Evolutionary conservation across 2,113 vertebrate genomes (phyloP).

Genomic region (Cebus imitator): DNA sequence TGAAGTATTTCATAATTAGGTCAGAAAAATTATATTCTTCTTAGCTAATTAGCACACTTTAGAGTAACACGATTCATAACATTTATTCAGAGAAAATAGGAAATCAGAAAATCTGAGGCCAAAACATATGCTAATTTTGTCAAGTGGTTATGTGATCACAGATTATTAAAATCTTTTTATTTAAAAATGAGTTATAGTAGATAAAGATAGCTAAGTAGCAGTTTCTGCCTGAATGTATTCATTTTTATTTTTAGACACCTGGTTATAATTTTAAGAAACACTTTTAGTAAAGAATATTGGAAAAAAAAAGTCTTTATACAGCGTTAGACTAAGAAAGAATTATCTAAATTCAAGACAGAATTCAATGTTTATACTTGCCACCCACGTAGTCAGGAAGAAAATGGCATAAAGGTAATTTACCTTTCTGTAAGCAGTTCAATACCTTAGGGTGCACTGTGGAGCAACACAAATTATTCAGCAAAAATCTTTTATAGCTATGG

Average conservation of each 20-base stretch:
- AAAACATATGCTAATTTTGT: not conserved
- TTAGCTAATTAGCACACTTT: not conserved
- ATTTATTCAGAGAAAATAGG: not conserved
- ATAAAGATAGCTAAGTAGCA: not conserved
- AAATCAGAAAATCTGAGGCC: not conserved
- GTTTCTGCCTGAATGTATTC: not conserved
- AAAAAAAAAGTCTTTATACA: not conserved
- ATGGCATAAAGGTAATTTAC: slow-evolving; percentile 38
- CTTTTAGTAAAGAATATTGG: not conserved
- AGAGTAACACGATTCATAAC: not conserved
- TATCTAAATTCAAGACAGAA: slow-evolving; percentile 8
- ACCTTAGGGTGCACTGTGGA: not conserved
- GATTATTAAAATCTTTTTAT: not conserved
- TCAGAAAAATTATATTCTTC: not conserved
- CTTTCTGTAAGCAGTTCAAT: slow-evolving; percentile 16
- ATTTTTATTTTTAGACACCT: slow-evolving; percentile 1
- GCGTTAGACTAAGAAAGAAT: not conserved
- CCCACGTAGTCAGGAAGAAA: not conserved
- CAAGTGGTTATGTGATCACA: not conserved
- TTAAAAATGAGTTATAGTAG: not conserved
- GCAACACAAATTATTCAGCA: slow-evolving; percentile 47
- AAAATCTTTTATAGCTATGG: slow-evolving; percentile 8
- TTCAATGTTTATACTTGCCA: not conserved
- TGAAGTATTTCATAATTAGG: not conserved
- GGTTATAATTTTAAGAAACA: not conserved